Evolutionary conservation across 2,797 vertebrate genomes (phyloP), one percentile per base, ranked within the genome.

Genomic region (Oryzias sinensis): DNA sequence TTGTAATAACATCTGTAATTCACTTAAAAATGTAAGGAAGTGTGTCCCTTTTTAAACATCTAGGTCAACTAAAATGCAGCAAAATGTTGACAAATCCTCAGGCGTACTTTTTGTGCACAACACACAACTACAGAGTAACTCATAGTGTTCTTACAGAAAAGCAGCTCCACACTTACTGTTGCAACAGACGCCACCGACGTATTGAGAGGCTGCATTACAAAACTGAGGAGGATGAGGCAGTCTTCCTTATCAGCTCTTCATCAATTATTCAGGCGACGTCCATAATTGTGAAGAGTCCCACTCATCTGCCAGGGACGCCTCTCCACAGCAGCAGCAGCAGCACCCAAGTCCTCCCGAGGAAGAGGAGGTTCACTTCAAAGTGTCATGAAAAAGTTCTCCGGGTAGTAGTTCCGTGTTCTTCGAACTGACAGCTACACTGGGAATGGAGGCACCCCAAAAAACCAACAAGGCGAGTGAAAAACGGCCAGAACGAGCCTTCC

Each of bases 381-480:
- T 44, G 68, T 29, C 52, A 56, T 41, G 51, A 53, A 67, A 70
- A 13, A 33, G 46, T 43, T 24, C 43, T 60, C 68, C 52, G 16
- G 60, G 65, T 41, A 84, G 86, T 84, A 84, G 86, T 84, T 85
- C 83, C 83, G 80, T 79, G 51, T 79, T 82, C 55, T 72, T 55
- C 72, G 11, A 49, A 43, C 22, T 48, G 43, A 27, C 15, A 44
- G 24, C 41, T 25, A 46, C 43, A 53, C 33, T 43, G 33, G 33
- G 33, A 37, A 37, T 37, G 33, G 33, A 37, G 33, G 20, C 20
- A 2, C 20, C 20, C 20, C 6, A 37, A 37, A 37, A 37, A 37
- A 41, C 48, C 66, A 62, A 14, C 47, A 6, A 18, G 46, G 33
- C 40, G 43, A 46, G 47, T 48, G 13, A 49, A 27, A 13, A 52